These are phyloP conservation scores for Ochropacha duplaris DNA, from an alignment of 2,888 invertebrate genomes.

Conservation along the genomic window DNA sequence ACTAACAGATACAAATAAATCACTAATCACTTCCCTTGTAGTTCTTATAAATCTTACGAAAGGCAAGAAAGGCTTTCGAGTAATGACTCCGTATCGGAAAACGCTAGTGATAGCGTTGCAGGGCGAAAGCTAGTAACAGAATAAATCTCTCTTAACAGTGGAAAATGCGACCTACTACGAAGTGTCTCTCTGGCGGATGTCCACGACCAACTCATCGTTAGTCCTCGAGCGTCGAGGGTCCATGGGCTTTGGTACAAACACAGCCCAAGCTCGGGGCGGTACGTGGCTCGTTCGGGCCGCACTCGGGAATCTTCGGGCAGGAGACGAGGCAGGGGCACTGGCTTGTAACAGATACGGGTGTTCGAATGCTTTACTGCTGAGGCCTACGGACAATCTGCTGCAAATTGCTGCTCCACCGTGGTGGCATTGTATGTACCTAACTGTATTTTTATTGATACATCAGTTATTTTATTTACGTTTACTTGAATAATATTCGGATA, in stretches of 20 bases:
- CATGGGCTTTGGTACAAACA: conserved; percentile 66
- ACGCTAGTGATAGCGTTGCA: no score
- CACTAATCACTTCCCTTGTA: no score
- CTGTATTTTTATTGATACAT: background rate
- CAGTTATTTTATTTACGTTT: background rate
- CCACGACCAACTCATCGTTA: conserved; percentile 66
- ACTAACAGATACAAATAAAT: no score
- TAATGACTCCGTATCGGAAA: no score
- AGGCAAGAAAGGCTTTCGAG: no score
- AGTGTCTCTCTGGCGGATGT: conserved; percentile 73
- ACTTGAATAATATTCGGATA: no score
- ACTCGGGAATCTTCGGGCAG: conserved; percentile 53
- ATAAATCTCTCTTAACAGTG: conserved; percentile 43
- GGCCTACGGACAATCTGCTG: conserved; percentile 66
- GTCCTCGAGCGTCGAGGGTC: conserved; percentile 62
- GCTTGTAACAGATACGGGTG: conserved; percentile 77
- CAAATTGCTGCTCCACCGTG: conserved; percentile 65
- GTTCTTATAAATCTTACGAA: no score
- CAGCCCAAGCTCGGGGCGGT: conserved; percentile 54
- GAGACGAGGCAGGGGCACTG: conserved; percentile 71
- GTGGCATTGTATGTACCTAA: conserved; percentile 72
- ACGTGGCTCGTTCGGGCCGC: conserved; percentile 59
- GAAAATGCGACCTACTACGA: conserved; percentile 78
- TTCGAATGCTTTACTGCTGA: conserved; percentile 58
- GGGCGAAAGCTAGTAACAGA: no score